phyloP scores from a whole-genome alignment of 2,113 vertebrate species.

The Noctilio leporinus region DNA sequence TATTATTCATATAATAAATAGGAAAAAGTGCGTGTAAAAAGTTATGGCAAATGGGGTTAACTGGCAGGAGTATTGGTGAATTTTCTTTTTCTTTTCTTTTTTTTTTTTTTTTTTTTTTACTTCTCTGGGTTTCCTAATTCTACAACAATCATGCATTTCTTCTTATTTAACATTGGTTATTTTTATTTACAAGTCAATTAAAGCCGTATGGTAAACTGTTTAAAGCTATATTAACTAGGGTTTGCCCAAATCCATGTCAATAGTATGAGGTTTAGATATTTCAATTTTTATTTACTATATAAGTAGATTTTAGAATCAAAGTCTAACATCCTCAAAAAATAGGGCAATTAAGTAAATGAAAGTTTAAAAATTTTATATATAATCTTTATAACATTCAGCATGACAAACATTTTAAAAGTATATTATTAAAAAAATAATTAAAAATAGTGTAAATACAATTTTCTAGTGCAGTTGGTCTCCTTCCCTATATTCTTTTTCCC shows the following conservation, averaged over 20 bases:
- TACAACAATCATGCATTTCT: not conserved
- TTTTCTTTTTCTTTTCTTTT: too few relatives aligned
- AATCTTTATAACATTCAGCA: constrained; percentile 14
- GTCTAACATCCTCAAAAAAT: not conserved
- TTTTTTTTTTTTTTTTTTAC: not conserved
- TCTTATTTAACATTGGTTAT: not conserved
- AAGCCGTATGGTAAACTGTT: not conserved
- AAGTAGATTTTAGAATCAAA: not conserved
- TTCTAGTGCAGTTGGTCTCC: not conserved
- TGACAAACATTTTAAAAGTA: not conserved
- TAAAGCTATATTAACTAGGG: not conserved
- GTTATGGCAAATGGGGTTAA: not conserved
- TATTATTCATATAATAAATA: not conserved
- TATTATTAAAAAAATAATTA: too few relatives aligned
- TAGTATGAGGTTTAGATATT: not conserved
- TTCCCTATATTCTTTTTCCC: not conserved
- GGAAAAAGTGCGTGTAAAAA: not conserved
- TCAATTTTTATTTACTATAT: not conserved
- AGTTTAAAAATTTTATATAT: not conserved
- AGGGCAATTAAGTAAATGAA: not conserved
- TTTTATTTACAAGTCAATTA: constrained; percentile 18
- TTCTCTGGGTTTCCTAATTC: not conserved
- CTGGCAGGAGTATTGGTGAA: too few relatives aligned
- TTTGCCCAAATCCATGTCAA: not conserved
- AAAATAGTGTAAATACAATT: too few relatives aligned